Evolutionary conservation across 2,797 vertebrate genomes (phyloP), one percentile per base, ranked within the genome.

Genomic region (Chromis chromis): DNA sequence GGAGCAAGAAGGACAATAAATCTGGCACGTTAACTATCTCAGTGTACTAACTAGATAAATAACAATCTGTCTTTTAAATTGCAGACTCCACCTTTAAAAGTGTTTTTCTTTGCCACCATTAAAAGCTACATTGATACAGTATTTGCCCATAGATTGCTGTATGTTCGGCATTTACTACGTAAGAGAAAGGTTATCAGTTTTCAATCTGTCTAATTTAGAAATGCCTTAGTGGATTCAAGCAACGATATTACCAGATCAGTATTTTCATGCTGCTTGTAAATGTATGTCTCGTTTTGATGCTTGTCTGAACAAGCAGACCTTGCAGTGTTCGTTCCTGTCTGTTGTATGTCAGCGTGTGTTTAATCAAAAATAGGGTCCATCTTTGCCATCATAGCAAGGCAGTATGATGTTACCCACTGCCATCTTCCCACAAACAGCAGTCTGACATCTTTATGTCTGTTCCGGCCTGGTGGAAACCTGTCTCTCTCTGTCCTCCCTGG

Each of bases 361-460:
- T 57, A 58, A 63, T 65, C 50, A 68, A 69, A 72, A 68, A 46
- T 7, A 2, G 17, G 13, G 39, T 70, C 22, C 4, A 31, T 76
- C 21, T 69, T 68, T 60, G 28, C 55, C 61, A 75, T 79, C 46
- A 27, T 65, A 49, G 48, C 55, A 55, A 39, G 13, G 13, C 62
- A 39, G 58, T 52, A 42, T 70, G 58, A 57, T 50, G 36, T 59
- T 50, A 39, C 31, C 42, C 28, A 42, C 24, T 65, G 72, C 61
- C 36, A 50, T 50, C 25, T 36, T 68, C 54, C 58, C 56, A 58
- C 70, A 71, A 73, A 81, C 55, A 70, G 65, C 68, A 55, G 57
- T 33, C 65, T 88, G 81, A 82, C 86, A 87, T 91, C 78, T 90
- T 92, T 85, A 90, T 88, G 74, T 75, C 58, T 19, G 57, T 75